phyloP scores from a whole-genome alignment of 1,140 invertebrate genomes.

The Anoplolepis gracilipes region DNA sequence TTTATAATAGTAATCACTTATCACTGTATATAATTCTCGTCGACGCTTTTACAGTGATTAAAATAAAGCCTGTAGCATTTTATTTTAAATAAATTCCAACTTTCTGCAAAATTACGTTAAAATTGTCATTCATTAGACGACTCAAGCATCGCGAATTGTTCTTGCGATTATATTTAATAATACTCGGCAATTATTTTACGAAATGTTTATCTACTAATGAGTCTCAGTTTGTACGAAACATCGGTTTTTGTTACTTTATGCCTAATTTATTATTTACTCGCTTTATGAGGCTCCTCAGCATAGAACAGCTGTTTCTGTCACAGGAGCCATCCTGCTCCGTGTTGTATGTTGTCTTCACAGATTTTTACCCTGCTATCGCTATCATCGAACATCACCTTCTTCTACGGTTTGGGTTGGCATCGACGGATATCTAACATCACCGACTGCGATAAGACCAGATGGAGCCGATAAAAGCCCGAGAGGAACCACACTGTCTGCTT shows the following conservation, averaged over 20 bases:
- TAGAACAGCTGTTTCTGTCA: constrained; percentile 44
- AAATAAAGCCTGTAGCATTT: not conserved
- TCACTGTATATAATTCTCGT: constrained; percentile 8
- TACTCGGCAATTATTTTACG: not conserved
- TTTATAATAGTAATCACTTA: constrained; percentile 46
- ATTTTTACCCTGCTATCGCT: too few species aligned
- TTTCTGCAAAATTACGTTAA: constrained; percentile 1
- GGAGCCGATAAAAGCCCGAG: too few species aligned
- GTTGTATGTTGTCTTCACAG: not conserved
- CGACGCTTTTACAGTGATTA: not conserved
- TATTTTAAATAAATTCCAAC: not conserved
- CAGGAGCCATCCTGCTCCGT: constrained; percentile 12
- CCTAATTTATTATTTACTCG: constrained; percentile 24
- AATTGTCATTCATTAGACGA: not conserved
- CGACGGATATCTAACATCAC: too few species aligned
- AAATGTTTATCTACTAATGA: not conserved
- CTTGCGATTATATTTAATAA: not conserved
- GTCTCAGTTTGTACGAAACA: constrained; percentile 3
- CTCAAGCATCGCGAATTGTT: not conserved
- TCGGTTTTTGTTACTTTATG: not conserved
- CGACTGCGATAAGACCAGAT: too few species aligned
- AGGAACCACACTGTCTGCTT: too few species aligned
- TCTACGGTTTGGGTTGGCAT: too few species aligned
- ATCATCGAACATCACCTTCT: too few species aligned
- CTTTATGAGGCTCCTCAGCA: not conserved